A percentile compares a stretch with the other conserved stretches of the same genome.
Evolutionary conservation across 2,797 vertebrate genomes (phyloP).

Genomic region (Poecilia gillii): DNA sequence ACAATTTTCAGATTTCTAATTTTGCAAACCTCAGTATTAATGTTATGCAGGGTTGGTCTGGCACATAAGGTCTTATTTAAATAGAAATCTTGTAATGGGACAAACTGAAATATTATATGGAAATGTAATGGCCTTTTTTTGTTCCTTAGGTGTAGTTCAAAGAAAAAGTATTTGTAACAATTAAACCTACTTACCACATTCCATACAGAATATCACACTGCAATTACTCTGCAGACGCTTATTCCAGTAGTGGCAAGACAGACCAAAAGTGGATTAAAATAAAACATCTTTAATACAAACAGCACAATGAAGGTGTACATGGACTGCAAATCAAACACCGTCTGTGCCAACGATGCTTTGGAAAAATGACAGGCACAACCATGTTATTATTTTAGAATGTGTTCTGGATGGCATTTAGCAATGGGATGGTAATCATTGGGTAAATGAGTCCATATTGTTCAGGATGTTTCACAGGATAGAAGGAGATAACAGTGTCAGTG

Average conservation of each 20-base stretch:
- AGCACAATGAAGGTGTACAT: background rate
- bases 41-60: background rate
- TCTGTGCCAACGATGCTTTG: background rate
- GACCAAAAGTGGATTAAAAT: no score
- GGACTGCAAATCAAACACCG: background rate
- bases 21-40: background rate
- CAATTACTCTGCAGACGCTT: background rate
- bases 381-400: background rate
- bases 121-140: background rate
- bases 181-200: background rate
- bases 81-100: background rate
- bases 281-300: background rate
- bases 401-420: slow-evolving; percentile 2
- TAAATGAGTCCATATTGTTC: slow-evolving; percentile 50
- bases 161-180: background rate
- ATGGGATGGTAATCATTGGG: slow-evolving; percentile 7
- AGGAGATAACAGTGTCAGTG: slow-evolving; percentile 58
- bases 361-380: background rate
- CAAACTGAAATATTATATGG: background rate
- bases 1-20: background rate
- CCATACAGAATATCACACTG: background rate
- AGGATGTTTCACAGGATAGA: slow-evolving; percentile 54
- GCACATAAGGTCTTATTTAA: background rate
- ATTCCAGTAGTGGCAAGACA: background rate
- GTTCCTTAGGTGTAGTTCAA: background rate